These are phyloP conservation scores for Panagrolaimus sp. DNA, from an alignment of 1,140 invertebrate genomes.

Conservation along the genomic window DNA sequence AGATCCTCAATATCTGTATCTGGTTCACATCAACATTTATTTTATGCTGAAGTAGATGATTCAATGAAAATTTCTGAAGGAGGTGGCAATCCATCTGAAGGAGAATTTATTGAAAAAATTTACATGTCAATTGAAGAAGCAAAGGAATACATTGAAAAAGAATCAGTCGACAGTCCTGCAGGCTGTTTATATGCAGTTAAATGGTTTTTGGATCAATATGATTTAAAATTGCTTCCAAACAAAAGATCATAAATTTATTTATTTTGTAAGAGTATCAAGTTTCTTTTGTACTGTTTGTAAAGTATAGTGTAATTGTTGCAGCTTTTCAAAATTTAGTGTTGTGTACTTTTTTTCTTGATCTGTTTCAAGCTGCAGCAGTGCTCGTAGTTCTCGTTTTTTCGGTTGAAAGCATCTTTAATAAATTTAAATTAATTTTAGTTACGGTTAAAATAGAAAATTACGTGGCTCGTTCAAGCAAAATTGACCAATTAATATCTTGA, in stretches of 20 bases:
- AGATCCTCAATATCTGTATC: slow-evolving; percentile 63
- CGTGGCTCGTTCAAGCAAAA: not conserved
- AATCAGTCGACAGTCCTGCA: not conserved
- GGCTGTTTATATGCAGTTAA: slow-evolving; percentile 12
- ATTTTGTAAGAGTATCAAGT: not conserved
- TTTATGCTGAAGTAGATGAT: slow-evolving; percentile 85
- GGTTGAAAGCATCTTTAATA: not conserved
- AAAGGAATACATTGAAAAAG: slow-evolving; percentile 40
- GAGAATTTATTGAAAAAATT: slow-evolving; percentile 85
- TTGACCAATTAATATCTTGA: not conserved
- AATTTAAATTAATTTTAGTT: not conserved
- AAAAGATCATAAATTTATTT: not conserved
- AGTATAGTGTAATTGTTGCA: not conserved
- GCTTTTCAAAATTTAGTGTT: not conserved
- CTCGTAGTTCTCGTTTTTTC: not conserved
- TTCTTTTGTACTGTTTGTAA: slow-evolving; percentile 3
- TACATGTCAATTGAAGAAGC: slow-evolving; percentile 35
- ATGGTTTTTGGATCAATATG: slow-evolving; percentile 15
- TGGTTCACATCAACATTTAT: slow-evolving; percentile 74
- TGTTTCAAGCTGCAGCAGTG: not conserved
- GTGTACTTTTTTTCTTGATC: not conserved
- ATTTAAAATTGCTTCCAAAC: not conserved
- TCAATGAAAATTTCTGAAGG: slow-evolving; percentile 72
- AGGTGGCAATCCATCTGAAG: slow-evolving; percentile 75
- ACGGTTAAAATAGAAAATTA: not conserved